Evolutionary conservation across 2,888 invertebrate species (phyloP).

Genomic region (Diloba caeruleocephala): DNA sequence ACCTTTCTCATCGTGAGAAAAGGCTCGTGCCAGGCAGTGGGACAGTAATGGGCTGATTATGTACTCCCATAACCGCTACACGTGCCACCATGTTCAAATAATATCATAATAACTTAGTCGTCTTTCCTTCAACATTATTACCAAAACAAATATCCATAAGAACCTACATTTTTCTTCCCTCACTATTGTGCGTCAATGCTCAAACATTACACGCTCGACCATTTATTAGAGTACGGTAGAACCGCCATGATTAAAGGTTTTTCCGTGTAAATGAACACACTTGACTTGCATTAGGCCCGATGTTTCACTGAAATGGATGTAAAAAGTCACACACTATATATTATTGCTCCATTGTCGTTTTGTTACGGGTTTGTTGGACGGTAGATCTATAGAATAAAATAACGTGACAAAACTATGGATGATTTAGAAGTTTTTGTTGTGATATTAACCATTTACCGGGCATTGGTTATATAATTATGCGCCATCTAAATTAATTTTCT

Average conservation of each 20-base stretch:
- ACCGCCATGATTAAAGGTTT: slow-evolving; percentile 57
- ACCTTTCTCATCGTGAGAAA: no score
- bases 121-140: slow-evolving; percentile 21
- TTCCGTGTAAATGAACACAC: slow-evolving; percentile 62
- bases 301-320: slow-evolving; percentile 39
- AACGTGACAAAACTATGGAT: slow-evolving; percentile 4
- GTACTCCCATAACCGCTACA: no score
- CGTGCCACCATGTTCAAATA: no score
- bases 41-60: no score
- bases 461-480: no score
- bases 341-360: slow-evolving; percentile 7
- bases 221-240: slow-evolving; percentile 63
- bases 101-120: no score
- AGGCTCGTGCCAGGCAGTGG: no score
- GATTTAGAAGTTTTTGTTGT: slow-evolving; percentile 14
- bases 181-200: slow-evolving; percentile 17
- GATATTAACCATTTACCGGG: no score
- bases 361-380: slow-evolving; percentile 15
- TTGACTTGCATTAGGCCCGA: slow-evolving; percentile 61
- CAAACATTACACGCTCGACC: slow-evolving; percentile 59
- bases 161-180: slow-evolving; percentile 4
- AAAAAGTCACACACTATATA: slow-evolving; percentile 27
- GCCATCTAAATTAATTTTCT: no score
- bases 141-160: slow-evolving; percentile 1
- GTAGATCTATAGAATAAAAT: neutral